Evolutionary conservation across 2,113 vertebrate species (phyloP).

Genomic region (Chionis minor): DNA sequence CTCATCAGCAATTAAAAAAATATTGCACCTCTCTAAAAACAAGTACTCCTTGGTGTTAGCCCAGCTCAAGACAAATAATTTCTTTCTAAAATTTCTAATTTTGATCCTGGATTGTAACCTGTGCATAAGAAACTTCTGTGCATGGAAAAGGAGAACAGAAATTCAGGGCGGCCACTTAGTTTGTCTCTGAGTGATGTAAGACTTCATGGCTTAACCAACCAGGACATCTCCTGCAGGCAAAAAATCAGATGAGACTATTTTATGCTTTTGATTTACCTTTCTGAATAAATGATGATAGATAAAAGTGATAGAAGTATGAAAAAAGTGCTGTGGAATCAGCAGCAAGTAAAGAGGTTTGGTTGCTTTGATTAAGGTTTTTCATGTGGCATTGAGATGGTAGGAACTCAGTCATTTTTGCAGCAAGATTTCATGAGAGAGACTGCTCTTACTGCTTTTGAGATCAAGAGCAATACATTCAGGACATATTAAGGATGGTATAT

Average conservation of each 20-base stretch:
- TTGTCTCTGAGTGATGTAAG: not conserved
- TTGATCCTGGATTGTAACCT: not conserved
- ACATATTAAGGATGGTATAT: not conserved
- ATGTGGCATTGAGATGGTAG: not conserved
- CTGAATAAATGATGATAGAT: slow-evolving; percentile 60
- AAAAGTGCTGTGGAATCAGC: slow-evolving; percentile 37
- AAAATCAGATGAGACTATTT: slow-evolving; percentile 34
- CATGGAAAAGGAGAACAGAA: not conserved
- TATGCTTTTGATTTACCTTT: slow-evolving; percentile 58
- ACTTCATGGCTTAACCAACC: not conserved
- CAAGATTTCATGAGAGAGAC: not conserved
- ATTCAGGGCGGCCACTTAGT: not conserved
- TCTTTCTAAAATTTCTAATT: not conserved
- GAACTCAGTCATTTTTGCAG: not conserved
- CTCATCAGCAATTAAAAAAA: not conserved
- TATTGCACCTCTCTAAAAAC: not conserved
- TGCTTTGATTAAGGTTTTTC: slow-evolving; percentile 42
- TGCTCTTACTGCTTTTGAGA: not conserved
- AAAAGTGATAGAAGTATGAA: slow-evolving; percentile 9
- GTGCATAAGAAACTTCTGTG: not conserved
- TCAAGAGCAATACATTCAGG: not conserved
- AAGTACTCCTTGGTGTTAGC: not conserved
- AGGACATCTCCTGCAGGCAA: slow-evolving; percentile 24
- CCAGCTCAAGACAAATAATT: not conserved
- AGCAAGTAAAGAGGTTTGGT: slow-evolving; percentile 18